phyloP scores from a whole-genome alignment of 2,113 vertebrate genomes.

The Odobenus rosmarus region DNA sequence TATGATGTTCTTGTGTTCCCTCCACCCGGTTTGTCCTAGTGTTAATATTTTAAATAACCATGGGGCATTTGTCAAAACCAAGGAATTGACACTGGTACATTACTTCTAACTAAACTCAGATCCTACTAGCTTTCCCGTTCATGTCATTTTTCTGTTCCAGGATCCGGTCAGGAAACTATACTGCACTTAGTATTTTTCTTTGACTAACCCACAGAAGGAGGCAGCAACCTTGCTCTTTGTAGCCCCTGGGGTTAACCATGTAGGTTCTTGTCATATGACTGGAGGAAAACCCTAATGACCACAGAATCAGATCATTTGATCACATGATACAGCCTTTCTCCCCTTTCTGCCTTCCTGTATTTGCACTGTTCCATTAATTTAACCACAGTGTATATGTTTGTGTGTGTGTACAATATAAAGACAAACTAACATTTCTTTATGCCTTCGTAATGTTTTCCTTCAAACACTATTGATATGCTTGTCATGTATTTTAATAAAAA shows the following conservation, averaged over 20 bases:
- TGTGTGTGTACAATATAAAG: background rate
- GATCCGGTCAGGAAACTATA: background rate
- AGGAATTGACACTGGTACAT: background rate
- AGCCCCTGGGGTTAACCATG: background rate
- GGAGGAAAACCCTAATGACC: conserved; percentile 1
- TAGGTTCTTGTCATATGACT: background rate
- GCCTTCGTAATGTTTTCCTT: background rate
- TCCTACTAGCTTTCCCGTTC: background rate
- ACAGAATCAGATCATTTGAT: background rate
- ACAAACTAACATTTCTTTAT: background rate
- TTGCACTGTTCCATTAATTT: background rate
- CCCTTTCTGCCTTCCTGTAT: background rate
- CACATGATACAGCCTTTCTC: background rate
- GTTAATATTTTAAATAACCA: background rate
- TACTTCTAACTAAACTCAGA: background rate
- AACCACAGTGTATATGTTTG: background rate
- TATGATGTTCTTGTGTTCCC: background rate
- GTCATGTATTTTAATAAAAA: background rate
- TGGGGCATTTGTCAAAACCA: background rate
- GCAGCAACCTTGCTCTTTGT: background rate
- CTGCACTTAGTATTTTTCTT: background rate
- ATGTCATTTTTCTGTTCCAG: background rate
- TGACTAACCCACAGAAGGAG: background rate
- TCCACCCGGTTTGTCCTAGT: background rate
- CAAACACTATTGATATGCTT: background rate